These are phyloP conservation scores for Patagioenas fasciata DNA, from an alignment of 2,113 vertebrate species.

Conservation along the genomic window DNA sequence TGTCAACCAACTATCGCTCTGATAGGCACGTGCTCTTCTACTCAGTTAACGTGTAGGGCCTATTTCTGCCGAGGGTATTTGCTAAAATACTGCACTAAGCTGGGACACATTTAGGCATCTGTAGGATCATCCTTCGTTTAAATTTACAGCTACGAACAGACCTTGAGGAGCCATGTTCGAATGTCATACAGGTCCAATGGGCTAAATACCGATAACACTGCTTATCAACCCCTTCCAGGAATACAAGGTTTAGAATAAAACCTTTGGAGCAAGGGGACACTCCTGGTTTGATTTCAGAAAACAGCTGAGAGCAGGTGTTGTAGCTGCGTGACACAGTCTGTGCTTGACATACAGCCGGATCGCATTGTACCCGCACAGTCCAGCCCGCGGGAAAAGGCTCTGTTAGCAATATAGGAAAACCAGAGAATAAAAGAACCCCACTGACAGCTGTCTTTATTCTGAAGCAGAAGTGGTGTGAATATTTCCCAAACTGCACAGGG, in stretches of 20 bases:
- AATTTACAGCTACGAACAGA: background rate
- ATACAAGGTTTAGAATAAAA: background rate
- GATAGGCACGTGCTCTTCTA: background rate
- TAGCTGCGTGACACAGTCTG: background rate
- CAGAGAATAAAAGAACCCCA: background rate
- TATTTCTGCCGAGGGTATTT: background rate
- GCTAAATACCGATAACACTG: background rate
- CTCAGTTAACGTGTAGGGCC: background rate
- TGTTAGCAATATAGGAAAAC: background rate
- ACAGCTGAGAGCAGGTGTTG: background rate
- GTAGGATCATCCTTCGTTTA: background rate
- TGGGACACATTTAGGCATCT: background rate
- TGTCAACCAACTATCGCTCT: background rate
- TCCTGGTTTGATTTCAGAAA: background rate
- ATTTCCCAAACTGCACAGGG: background rate
- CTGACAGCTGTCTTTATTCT: background rate
- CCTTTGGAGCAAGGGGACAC: background rate
- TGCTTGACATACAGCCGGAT: background rate
- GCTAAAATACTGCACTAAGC: background rate
- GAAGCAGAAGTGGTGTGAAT: background rate
- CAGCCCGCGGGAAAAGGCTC: background rate
- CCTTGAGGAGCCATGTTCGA: background rate
- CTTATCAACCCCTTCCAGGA: background rate
- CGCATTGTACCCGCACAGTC: background rate
- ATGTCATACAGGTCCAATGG: background rate